Base-by-base conservation (phyloP, 2,888 invertebrate species). In the Dascillus cervinus region DNA sequence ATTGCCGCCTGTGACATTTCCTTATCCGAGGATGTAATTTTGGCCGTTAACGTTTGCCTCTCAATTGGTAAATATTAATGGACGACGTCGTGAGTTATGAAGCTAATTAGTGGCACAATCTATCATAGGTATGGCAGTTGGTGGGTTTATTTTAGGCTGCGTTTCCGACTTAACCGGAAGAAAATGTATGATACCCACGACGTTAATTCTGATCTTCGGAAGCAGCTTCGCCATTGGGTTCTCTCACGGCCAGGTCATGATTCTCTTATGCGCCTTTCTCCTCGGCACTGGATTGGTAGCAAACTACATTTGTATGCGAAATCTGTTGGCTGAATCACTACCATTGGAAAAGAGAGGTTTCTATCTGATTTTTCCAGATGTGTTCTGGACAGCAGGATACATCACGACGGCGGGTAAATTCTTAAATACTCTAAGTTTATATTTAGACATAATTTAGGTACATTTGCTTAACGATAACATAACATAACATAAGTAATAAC, bases 271-370 rank as follows among this genome's bases (percentile, higher is more conserved):
- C 3, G 47, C 58, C 8, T 59, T 68, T 29, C 39, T 62, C n/a
- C 41, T 68, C 26, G 69, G 66, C 42, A 28, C 58, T 34, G 65
- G 66, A 30, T 34, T 66, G 34, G 60, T 62, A 27, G 55, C 59
- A 6, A 64, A 57, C 43, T 51, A 50, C 29, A 49, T 47, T 4
- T 46, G 52, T 2, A 39, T 61, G 11, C 62, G 61, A 49, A 55
- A 69, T 6, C 58, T 65, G 32, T 38, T 68, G 26, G 55, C 62
- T 13, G 69, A 70, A 51, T 57, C 60, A 25, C 34, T 68, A 17
- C 64, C 66, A 2, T 49, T 50, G 17, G 51, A 52, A 13, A 58
- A 41, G 34, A 56, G 69, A 39, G 66, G 65, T 19, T 48, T 47
- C 22, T 63, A 52, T 34, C 39, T 67, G 22, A 49, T 57, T 8